Conservation (phyloP, 2,113 vertebrate genomes). For the Nannospalax galili region DNA sequence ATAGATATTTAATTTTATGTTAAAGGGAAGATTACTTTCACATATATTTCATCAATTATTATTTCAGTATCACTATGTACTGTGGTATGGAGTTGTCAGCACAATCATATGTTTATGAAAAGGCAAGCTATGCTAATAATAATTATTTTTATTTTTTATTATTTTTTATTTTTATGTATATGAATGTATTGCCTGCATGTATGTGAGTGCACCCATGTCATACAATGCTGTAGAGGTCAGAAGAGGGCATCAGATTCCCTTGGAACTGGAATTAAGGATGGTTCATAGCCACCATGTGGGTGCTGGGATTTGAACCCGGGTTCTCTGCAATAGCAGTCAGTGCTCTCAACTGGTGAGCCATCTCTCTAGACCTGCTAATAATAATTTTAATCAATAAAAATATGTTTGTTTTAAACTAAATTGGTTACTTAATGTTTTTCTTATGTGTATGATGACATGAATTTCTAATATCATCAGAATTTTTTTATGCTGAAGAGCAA, state of each 20-base stretch:
- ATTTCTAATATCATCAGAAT: background rate
- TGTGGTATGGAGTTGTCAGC: background rate
- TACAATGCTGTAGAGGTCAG: too few relatives aligned
- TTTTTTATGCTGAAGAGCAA: background rate
- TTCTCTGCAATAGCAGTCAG: too few relatives aligned
- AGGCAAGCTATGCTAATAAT: background rate
- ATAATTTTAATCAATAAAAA: background rate
- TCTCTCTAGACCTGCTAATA: too few relatives aligned
- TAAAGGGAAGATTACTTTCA: background rate
- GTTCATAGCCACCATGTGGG: too few relatives aligned
- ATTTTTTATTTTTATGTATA: too few relatives aligned
- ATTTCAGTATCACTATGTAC: background rate
- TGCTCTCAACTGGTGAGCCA: too few relatives aligned
- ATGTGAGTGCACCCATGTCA: too few relatives aligned
- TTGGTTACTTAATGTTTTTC: background rate
- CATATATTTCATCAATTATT: slow-evolving; percentile 19
- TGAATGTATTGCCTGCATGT: too few relatives aligned
- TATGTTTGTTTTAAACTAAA: background rate
- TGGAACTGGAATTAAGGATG: too few relatives aligned
- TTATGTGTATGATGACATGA: background rate
- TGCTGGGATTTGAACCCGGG: too few relatives aligned
- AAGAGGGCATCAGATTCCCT: too few relatives aligned
- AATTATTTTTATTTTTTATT: too few relatives aligned
- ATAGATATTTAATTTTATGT: slow-evolving; percentile 26
- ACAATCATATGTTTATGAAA: slow-evolving; percentile 1